A percentile compares a stretch with the other conserved stretches of the same genome.
Conservation (phyloP, 2,113 vertebrate genomes). For the Lipophrys pholis region DNA sequence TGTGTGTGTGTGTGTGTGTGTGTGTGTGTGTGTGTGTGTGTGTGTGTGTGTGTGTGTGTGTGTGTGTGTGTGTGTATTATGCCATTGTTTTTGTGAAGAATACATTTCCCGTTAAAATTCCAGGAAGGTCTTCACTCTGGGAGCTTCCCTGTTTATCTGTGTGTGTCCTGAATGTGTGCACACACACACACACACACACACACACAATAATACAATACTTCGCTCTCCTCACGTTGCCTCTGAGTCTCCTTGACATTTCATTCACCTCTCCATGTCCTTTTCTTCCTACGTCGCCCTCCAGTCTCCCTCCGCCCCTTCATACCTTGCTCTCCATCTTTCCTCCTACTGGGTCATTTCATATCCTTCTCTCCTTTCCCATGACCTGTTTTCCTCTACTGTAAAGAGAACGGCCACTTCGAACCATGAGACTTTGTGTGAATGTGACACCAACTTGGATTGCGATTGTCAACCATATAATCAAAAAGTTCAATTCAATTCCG, state of each 20-base stretch:
- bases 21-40: conserved; percentile 19
- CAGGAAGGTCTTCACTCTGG: conserved; percentile 72
- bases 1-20: conserved; percentile 9
- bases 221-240: conserved; percentile 52
- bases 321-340: conserved; percentile 25
- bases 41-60: conserved; percentile 6
- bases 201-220: conserved; percentile 22
- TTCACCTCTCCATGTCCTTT: conserved; percentile 49
- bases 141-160: conserved; percentile 75
- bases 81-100: conserved; percentile 72
- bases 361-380: conserved; percentile 57
- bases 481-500: too few relatives aligned
- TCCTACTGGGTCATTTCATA: conserved; percentile 48
- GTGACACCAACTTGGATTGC: not conserved
- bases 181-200: conserved; percentile 13
- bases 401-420: conserved; percentile 49
- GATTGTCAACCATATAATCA: too few relatives aligned
- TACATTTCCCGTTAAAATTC: conserved; percentile 77
- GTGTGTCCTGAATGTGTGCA: not conserved
- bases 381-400: conserved; percentile 54
- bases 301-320: not conserved
- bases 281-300: not conserved
- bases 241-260: conserved; percentile 73
- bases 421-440: not conserved
- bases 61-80: conserved; percentile 11